Evolutionary conservation across 2,888 invertebrate genomes (phyloP).

Genomic region (Caradrina kadenii): DNA sequence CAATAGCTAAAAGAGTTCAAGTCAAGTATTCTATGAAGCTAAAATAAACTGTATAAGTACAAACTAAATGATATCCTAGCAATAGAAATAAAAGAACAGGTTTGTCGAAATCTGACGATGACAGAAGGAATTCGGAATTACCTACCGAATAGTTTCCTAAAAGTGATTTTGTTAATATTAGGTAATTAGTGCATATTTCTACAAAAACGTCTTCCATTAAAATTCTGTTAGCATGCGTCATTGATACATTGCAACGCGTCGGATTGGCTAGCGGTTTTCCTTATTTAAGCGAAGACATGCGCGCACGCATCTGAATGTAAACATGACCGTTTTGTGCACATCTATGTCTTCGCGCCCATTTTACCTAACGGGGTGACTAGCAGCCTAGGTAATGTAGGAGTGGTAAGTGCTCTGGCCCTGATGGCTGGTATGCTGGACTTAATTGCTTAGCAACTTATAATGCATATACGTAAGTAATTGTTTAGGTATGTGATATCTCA

Average conservation of each 20-base stretch:
- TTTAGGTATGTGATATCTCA: too few relatives aligned
- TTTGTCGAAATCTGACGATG: neutral
- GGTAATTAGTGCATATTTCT: constrained; percentile 1
- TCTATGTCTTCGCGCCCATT: constrained; percentile 37
- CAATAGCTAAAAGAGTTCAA: neutral
- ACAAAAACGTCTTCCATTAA: constrained; percentile 12
- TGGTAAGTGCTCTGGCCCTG: constrained; percentile 20
- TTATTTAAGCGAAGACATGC: constrained; percentile 31
- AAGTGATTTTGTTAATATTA: constrained; percentile 4
- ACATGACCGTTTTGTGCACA: constrained; percentile 29
- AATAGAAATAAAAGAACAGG: neutral
- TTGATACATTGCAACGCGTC: constrained; percentile 9
- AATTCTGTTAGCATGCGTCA: constrained; percentile 40
- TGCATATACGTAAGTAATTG: too few relatives aligned
- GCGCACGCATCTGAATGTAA: constrained; percentile 29
- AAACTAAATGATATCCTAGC: neutral
- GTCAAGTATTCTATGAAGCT: neutral
- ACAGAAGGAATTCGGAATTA: neutral
- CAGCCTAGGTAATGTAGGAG: neutral
- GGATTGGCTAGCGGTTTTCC: constrained; percentile 50
- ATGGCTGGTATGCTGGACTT: constrained; percentile 8
- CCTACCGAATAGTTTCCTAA: constrained; percentile 11
- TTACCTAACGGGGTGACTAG: constrained; percentile 42
- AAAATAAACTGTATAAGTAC: neutral
- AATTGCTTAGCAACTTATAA: neutral